phyloP scores from a whole-genome alignment of 2,888 invertebrate genomes.

The Ligdia adustata region DNA sequence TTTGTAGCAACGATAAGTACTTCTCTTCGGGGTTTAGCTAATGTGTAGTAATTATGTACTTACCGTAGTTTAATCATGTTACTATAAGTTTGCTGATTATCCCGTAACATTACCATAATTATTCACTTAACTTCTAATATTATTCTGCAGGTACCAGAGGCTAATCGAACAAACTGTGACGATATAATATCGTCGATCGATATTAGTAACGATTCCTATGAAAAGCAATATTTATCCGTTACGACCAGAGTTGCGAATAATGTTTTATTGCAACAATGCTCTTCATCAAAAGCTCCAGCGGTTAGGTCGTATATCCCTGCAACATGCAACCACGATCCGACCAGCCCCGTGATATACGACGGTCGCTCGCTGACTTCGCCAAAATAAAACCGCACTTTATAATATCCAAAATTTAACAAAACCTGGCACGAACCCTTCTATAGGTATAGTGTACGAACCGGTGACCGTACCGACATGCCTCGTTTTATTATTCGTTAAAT shows the following conservation, averaged over 20 bases:
- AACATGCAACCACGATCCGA: slow-evolving; percentile 51
- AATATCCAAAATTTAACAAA: slow-evolving; percentile 48
- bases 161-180: slow-evolving; percentile 10
- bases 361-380: slow-evolving; percentile 53
- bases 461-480: slow-evolving; percentile 50
- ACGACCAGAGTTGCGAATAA: slow-evolving; percentile 25
- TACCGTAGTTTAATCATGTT: slow-evolving; percentile 3
- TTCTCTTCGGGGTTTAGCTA: too few relatives aligned
- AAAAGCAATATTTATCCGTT: slow-evolving; percentile 16
- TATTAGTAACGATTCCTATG: slow-evolving; percentile 14
- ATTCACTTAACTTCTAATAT: slow-evolving; percentile 14
- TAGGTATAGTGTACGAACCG: slow-evolving; percentile 35
- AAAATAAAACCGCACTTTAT: slow-evolving; percentile 60
- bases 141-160: slow-evolving; percentile 9
- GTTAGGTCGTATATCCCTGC: slow-evolving; percentile 36
- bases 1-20: too few relatives aligned
- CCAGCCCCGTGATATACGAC: slow-evolving; percentile 70
- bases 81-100: slow-evolving; percentile 22
- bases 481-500: slow-evolving; percentile 65
- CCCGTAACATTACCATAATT: slow-evolving; percentile 16
- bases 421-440: slow-evolving; percentile 29
- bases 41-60: too few relatives aligned
- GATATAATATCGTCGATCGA: slow-evolving; percentile 10
- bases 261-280: slow-evolving; percentile 38
- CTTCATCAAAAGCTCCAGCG: slow-evolving; percentile 44